phyloP scores from a whole-genome alignment of 2,888 invertebrate genomes.

The Orthosia cruda region DNA sequence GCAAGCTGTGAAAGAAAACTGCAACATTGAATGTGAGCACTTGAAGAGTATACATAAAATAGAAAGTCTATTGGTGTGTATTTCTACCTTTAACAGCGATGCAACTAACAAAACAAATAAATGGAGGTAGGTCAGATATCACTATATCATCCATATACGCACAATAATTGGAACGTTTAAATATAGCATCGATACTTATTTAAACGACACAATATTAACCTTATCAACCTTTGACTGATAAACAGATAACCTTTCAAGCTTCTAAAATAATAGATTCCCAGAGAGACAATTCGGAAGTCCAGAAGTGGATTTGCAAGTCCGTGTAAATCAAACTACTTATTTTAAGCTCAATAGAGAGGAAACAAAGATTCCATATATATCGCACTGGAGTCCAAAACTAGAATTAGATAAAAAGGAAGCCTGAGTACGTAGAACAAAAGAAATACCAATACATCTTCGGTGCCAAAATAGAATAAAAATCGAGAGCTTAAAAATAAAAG shows the following conservation, averaged over 20 bases:
- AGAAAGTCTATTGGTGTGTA: neutral
- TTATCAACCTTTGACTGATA: slow-evolving; percentile 15
- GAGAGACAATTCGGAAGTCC: neutral
- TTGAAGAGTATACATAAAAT: neutral
- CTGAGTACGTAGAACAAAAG: slow-evolving; percentile 64
- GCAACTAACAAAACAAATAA: neutral
- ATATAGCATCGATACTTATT: slow-evolving; percentile 1
- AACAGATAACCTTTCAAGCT: slow-evolving; percentile 13
- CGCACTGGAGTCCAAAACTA: neutral
- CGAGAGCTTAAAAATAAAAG: slow-evolving; percentile 84
- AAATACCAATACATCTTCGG: slow-evolving; percentile 80
- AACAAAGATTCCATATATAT: neutral
- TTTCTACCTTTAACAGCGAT: neutral
- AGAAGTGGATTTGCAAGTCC: neutral
- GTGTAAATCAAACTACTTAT: slow-evolving; percentile 25
- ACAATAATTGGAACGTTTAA: neutral
- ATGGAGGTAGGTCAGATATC: neutral
- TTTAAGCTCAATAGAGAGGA: slow-evolving; percentile 28
- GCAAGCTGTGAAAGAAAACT: slow-evolving; percentile 27
- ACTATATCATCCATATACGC: neutral
- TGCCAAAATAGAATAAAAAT: slow-evolving; percentile 82
- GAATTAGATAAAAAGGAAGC: slow-evolving; percentile 18
- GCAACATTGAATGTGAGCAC: slow-evolving; percentile 10
- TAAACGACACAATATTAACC: neutral
- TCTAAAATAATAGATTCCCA: slow-evolving; percentile 8